These are phyloP conservation scores for Mactra quadrangularis DNA, from an alignment of 1,140 invertebrate genomes.

Conservation along the genomic window DNA sequence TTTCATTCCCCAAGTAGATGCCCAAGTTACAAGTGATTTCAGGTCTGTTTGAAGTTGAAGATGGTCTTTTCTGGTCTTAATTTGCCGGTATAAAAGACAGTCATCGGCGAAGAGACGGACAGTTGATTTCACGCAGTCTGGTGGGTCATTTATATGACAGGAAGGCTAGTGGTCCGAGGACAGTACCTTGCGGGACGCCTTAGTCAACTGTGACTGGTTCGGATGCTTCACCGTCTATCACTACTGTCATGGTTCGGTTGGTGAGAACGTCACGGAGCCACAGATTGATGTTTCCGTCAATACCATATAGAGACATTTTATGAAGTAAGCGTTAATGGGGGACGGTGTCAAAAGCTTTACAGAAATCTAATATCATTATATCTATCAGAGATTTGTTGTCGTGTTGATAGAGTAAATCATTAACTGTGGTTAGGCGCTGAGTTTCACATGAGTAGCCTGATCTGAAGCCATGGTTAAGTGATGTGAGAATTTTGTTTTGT, in stretches of 20 bases:
- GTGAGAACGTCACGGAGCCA: slow-evolving; percentile 12
- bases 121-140: not conserved
- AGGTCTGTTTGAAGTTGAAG: not conserved
- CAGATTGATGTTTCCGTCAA: not conserved
- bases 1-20: slow-evolving; percentile 58
- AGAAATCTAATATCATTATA: not conserved
- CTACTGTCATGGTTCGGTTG: slow-evolving; percentile 7
- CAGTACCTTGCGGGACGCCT: not conserved
- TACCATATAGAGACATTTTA: not conserved
- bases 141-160: not conserved
- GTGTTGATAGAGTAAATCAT: too few species aligned
- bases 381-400: not conserved
- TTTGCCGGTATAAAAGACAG: slow-evolving; percentile 1
- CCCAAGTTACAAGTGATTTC: slow-evolving; percentile 12
- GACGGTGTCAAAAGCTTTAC: too few species aligned
- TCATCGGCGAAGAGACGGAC: not conserved
- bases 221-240: not conserved
- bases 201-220: not conserved
- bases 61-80: too few species aligned
- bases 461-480: too few species aligned
- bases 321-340: not conserved
- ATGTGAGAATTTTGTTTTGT: too few species aligned
- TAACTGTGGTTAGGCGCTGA: too few species aligned
- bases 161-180: too few species aligned
- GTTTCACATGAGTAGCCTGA: too few species aligned